Evolutionary conservation across 2,888 invertebrate genomes (phyloP), one percentile per base, ranked within the genome.

Genomic region (Phyto melanocephala): DNA sequence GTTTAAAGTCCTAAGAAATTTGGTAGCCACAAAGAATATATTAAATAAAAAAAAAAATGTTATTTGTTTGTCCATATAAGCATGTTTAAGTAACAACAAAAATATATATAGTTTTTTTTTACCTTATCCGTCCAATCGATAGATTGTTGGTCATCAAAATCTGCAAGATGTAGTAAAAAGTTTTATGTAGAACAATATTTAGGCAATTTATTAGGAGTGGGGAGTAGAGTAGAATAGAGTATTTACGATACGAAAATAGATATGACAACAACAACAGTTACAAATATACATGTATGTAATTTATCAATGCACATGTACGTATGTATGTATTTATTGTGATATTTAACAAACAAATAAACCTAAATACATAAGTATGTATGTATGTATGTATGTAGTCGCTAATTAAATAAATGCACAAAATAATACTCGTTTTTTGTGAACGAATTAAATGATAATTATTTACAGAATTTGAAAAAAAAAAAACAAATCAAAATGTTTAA

Each of bases 41-140:
- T n/a, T n/a, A n/a, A n/a, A n/a, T n/a, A n/a, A n/a, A n/a, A n/a
- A n/a, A n/a, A n/a, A 54, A 77, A 54, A 50, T 47, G 3, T 5
- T 58, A 83, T 72, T 74, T 79, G 8, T 79, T 79, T 79, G 60
- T 79, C 79, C 67, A 72, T 72, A 79, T 63, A 80, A 75, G 45
- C 3, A 71, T 75, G 37, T 50, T 60, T 62, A 42, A 68, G 7
- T 8, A 86, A 84, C 80, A 54, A 70, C n/a, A 54, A 24, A 62
- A 28, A n/a, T n/a, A n/a, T n/a, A n/a, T n/a, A n/a, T n/a, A n/a
- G n/a, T 5, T 24, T 56, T 54, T 84, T 78, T 87, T 89, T 91
- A 91, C 91, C 91, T 91, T 91, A 87, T 91, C 90, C 87, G 89
- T 90, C 91, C 91, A 91, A 85, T 91, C 91, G 85, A 89, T 90